Evolutionary conservation across 2,888 invertebrate genomes (phyloP).

Genomic region (Hartigia nigra): DNA sequence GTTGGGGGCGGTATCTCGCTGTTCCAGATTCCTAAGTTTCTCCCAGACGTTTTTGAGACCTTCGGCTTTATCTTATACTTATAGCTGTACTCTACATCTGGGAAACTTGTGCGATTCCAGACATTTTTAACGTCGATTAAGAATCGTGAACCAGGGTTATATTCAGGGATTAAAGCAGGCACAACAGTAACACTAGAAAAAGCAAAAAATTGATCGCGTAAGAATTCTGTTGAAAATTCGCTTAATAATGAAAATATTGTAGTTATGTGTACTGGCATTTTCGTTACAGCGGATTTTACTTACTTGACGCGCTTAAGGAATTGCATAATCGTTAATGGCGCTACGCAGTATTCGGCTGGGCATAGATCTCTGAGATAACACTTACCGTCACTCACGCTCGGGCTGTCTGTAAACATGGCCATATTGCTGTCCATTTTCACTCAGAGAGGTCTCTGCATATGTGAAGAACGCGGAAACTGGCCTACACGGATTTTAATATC

Average conservation of each 20-base stretch:
- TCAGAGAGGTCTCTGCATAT: neutral
- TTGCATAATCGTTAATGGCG: neutral
- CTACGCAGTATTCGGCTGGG: neutral
- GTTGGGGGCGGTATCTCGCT: constrained; percentile 25
- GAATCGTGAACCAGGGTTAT: neutral
- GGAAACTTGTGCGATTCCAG: neutral
- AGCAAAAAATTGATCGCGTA: neutral
- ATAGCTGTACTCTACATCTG: neutral
- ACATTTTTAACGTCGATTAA: neutral
- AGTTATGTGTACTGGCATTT: neutral
- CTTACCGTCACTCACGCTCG: neutral
- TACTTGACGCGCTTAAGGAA: neutral
- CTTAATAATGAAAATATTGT: neutral
- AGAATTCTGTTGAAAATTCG: neutral
- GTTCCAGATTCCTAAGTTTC: constrained; percentile 28
- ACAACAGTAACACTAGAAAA: neutral
- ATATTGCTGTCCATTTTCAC: neutral
- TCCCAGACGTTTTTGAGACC: constrained; percentile 3
- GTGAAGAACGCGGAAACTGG: neutral
- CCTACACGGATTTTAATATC: neutral
- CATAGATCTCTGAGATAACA: neutral
- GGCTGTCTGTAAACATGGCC: neutral
- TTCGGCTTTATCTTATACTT: neutral
- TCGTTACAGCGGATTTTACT: neutral
- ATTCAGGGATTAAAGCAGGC: neutral